Percentiles rank a stretch among this genome's conserved stretches.
Evolutionary conservation across 2,888 invertebrate genomes (phyloP).

Genomic region (Syrista parreyssii): DNA sequence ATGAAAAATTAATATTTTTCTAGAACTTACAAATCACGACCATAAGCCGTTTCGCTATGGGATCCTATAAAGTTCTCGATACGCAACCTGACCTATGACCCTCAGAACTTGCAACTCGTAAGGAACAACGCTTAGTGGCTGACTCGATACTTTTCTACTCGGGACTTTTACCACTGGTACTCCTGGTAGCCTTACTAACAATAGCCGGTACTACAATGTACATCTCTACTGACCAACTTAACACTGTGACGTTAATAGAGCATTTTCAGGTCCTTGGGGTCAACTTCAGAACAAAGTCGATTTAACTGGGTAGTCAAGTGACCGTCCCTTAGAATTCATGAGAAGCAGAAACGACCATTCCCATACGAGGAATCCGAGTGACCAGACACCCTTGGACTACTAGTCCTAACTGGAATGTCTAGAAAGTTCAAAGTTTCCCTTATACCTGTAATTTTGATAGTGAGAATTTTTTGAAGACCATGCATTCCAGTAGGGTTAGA

Average conservation of each 20-base stretch:
- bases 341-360: not conserved
- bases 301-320: not conserved
- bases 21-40: not conserved
- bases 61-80: not conserved
- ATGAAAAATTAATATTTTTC: not conserved
- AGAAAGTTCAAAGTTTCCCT: not conserved
- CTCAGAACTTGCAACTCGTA: not conserved
- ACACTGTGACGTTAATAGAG: not conserved
- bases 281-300: not conserved
- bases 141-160: not conserved
- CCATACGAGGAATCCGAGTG: not conserved
- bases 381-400: not conserved
- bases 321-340: not conserved
- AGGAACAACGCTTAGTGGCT: not conserved
- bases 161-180: not conserved
- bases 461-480: not conserved
- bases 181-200: not conserved
- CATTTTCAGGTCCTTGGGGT: not conserved
- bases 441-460: not conserved
- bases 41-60: not conserved
- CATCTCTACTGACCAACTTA: not conserved
- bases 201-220: not conserved
- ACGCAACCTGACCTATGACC: not conserved
- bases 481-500: not conserved
- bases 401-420: not conserved